Percentiles rank a stretch among this genome's conserved stretches.
Evolutionary conservation across 2,888 invertebrate species (phyloP).

Genomic region (Caenorhabditis becei): DNA sequence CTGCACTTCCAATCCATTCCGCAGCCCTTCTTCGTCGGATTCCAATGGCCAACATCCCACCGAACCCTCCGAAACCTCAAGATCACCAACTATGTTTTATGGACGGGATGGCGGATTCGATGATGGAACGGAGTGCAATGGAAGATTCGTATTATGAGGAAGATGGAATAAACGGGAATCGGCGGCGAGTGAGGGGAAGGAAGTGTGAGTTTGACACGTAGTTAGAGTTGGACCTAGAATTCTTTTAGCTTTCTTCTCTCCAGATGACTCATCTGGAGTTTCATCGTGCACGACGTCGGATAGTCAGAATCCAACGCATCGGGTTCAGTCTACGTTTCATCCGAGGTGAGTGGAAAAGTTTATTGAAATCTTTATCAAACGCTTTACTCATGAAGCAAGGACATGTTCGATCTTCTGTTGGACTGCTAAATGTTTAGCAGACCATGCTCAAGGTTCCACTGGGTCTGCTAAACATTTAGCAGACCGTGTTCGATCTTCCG

Average conservation of each 20-base stretch:
- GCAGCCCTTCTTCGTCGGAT: constrained; percentile 54
- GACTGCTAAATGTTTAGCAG: constrained; percentile 83
- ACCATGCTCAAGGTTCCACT: background rate
- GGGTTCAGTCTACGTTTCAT: constrained; percentile 93
- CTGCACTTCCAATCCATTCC: constrained; percentile 66
- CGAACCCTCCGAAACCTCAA: constrained; percentile 49
- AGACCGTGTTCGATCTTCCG: background rate
- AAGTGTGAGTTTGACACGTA: constrained; percentile 57
- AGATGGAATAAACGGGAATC: constrained; percentile 79
- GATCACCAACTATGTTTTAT: constrained; percentile 70
- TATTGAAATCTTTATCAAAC: no score
- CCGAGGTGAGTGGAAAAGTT: constrained; percentile 88
- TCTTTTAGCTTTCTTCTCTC: constrained; percentile 74
- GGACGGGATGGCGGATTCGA: constrained; percentile 69
- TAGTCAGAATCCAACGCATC: constrained; percentile 76
- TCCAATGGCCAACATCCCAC: constrained; percentile 62
- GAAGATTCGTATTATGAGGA: constrained; percentile 80
- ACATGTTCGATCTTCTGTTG: no score
- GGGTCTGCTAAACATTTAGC: background rate
- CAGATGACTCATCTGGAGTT: constrained; percentile 80
- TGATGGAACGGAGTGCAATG: constrained; percentile 62
- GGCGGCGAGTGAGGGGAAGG: constrained; percentile 28
- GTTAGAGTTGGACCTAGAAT: constrained; percentile 5
- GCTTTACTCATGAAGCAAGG: no score
- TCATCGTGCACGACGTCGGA: constrained; percentile 79